Conservation (phyloP, 2,888 invertebrate genomes). For the Tribolium freemani region DNA sequence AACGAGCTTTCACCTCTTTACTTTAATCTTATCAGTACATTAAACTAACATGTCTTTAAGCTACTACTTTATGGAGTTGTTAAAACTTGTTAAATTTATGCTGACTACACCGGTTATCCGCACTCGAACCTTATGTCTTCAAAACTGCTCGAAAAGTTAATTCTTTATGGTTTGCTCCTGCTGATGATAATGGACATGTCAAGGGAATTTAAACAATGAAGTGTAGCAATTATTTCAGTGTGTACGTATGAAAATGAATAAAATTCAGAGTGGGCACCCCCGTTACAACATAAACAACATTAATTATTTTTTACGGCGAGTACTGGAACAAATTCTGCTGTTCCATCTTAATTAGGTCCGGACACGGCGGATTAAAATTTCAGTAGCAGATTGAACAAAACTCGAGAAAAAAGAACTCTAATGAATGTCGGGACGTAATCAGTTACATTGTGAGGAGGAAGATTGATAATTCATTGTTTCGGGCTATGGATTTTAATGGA, state of each 20-base stretch:
- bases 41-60: slow-evolving; percentile 14
- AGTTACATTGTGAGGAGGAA: slow-evolving; percentile 45
- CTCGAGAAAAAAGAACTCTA: slow-evolving; percentile 53
- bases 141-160: too few relatives aligned
- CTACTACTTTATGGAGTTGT: slow-evolving; percentile 24
- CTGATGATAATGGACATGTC: slow-evolving; percentile 14
- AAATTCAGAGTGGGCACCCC: slow-evolving; percentile 17
- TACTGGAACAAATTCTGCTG: slow-evolving; percentile 50
- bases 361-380: slow-evolving; percentile 57
- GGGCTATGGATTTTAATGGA: slow-evolving; percentile 40
- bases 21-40: slow-evolving; percentile 25
- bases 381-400: slow-evolving; percentile 55
- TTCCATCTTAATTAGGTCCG: slow-evolving; percentile 57
- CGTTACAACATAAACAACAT: slow-evolving; percentile 35
- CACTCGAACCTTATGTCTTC: neutral
- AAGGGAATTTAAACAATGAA: slow-evolving; percentile 18
- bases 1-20: slow-evolving; percentile 18
- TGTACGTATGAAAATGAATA: slow-evolving; percentile 14
- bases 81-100: slow-evolving; percentile 20
- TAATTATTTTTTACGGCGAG: slow-evolving; percentile 43
- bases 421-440: slow-evolving; percentile 53
- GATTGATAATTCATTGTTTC: slow-evolving; percentile 52
- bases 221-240: slow-evolving; percentile 13
- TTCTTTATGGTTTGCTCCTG: too few relatives aligned
- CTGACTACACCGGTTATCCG: slow-evolving; percentile 11